Evolutionary conservation across 2,797 vertebrate genomes (phyloP), one percentile per base, ranked within the genome.

Genomic region (Vultur gryphus): DNA sequence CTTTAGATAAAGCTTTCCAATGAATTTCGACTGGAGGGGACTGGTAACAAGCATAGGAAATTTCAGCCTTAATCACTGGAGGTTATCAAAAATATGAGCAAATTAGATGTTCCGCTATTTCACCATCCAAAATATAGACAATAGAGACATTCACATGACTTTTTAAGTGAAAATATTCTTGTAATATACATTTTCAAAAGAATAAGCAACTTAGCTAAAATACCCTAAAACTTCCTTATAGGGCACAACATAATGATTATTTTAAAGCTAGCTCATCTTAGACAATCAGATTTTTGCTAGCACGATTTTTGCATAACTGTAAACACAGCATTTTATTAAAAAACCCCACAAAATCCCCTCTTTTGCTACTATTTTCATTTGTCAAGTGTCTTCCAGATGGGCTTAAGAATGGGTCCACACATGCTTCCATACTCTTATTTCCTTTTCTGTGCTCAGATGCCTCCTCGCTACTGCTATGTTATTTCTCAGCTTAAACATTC

Each of bases 301-400:
- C 43, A 82, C 46, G 49, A 39, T 41, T 73, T 88, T 64, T 82
- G 28, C 28, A 9, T 71, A 71, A 84, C 14, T 72, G 49, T 44
- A 78, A 94, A 82, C 37, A 84, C 7, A 78, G 25, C 18, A 55
- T 84, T 73, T 75, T 41, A 75, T 35, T 66, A 35, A 83, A 76
- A 57, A 70, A 9, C 59, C 2, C 3, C 29, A 72, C 1, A 2
- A 61, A 12, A 0, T 2, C 24, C 10, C 6, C 37, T 64, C 17
- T 44, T 89, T 43, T 35, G 29, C 41, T 84, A 25, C 28, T 61
- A 49, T 67, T 87, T 94, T 83, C 21, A 62, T 73, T 91, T 81
- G 28, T 84, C 37, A 76, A 5, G n/a, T 65, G 58, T 76, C 43
- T 76, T 92, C 46, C 59, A 80, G 33, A 44, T 33, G 37, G 58